A percentile compares a stretch with the other conserved stretches of the same genome.
Conservation (phyloP, 1,140 invertebrate genomes). For the Parapsyche elsis region DNA sequence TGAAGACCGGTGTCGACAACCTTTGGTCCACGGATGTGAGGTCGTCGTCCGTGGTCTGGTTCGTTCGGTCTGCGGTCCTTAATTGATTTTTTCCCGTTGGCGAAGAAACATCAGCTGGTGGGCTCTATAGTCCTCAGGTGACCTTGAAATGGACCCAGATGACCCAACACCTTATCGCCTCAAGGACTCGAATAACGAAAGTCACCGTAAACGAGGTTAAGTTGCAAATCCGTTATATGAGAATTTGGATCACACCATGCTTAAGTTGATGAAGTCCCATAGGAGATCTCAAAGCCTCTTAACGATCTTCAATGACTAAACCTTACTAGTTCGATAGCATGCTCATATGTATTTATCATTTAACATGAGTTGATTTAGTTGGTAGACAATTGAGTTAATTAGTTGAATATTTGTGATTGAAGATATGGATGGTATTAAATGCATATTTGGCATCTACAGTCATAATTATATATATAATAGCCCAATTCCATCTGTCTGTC, state of each 20-base stretch:
- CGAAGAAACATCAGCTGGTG: neutral
- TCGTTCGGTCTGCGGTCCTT: neutral
- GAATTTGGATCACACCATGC: neutral
- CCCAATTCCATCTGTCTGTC: too few species aligned
- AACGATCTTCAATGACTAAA: too few species aligned
- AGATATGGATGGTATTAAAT: too few species aligned
- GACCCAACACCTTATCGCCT: neutral
- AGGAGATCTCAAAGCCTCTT: too few species aligned
- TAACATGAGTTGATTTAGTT: too few species aligned
- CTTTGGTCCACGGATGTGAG: neutral
- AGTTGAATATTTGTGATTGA: too few species aligned
- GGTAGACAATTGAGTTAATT: too few species aligned
- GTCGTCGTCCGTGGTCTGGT: neutral
- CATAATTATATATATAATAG: too few species aligned
- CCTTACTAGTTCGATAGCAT: too few species aligned
- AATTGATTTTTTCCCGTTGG: constrained; percentile 19
- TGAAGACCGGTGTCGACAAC: constrained; percentile 7
- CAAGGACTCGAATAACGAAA: neutral
- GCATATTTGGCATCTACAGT: too few species aligned
- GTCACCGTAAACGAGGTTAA: neutral
- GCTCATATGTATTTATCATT: too few species aligned
- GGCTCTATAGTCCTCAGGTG: neutral
- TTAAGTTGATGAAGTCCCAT: too few species aligned
- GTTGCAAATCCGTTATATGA: neutral
- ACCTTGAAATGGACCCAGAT: neutral